Base-by-base conservation (phyloP, 2,888 invertebrate species). In the Tholera decimalis region DNA sequence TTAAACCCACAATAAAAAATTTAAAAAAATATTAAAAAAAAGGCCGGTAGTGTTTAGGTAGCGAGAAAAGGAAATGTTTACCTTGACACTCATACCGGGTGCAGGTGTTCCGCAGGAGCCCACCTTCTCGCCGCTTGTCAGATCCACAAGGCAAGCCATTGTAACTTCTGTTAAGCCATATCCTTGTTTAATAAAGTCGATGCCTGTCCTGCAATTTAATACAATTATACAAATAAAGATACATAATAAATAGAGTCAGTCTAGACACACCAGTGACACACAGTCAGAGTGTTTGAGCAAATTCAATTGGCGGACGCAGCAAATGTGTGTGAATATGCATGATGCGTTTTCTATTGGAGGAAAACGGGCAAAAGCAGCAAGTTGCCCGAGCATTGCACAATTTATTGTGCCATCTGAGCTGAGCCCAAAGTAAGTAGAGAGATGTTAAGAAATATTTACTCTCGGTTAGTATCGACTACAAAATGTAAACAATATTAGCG, bases 101-200 rank as follows among this genome's bases (percentile, higher is more conserved):
- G 96, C 96, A 6, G 98, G 93, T 20, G 93, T 93, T 11, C 98
- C 98, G 65, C 97, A 97, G 47, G 97, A 97, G 15, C 97, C 97
- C 0, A 96, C 91, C 85, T 97, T 93, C 37, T 89, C 89, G 2
- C 89, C 91, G 53, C 84, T 84, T 5, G 91, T 89, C 51, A 93
- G 76, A 76, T 95, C 95, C 57, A 95, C 94, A 73, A 92, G 93
- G 83, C 94, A 93, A 28, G 95, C 96, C 83, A 98, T 96, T 3
- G 98, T 97, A 33, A 97, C 96, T 92, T 98, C 98, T 5, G 98
- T 98, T 89, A 98, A 96, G 3, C 98, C 98, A 87, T 98, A 98
- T 1, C 97, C 97, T 91, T 98, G 97, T 28, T 96, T 96, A 68
- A 97, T 96, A 47, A 90, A 90, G 50, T 95, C 91, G 28, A 97